phyloP scores from a whole-genome alignment of 1,140 invertebrate genomes.

The Sitophilus oryzae region DNA sequence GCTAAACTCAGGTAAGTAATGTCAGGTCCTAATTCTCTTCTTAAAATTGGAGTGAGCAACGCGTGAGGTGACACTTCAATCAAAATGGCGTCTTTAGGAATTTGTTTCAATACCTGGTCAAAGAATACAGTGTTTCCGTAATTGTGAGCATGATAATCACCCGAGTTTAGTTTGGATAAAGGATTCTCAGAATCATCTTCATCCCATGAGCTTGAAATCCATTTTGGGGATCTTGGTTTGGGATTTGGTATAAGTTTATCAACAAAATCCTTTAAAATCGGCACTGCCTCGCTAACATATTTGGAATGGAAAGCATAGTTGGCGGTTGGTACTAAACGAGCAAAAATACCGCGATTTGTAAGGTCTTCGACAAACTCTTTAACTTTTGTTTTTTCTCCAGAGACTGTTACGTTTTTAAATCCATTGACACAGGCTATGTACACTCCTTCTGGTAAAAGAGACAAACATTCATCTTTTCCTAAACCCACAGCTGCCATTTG shows the following conservation, averaged over 20 bases:
- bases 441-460: slow-evolving; percentile 58
- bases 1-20: slow-evolving; percentile 69
- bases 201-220: slow-evolving; percentile 81
- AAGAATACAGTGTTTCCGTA: slow-evolving; percentile 76
- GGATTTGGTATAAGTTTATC: slow-evolving; percentile 62
- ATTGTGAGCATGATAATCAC: slow-evolving; percentile 91
- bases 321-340: slow-evolving; percentile 69
- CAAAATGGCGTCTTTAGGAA: slow-evolving; percentile 72
- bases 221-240: slow-evolving; percentile 64
- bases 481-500: slow-evolving; percentile 76
- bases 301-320: slow-evolving; percentile 79
- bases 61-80: slow-evolving; percentile 80
- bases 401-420: slow-evolving; percentile 74
- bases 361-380: slow-evolving; percentile 60
- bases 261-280: slow-evolving; percentile 63
- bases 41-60: slow-evolving; percentile 64
- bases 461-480: slow-evolving; percentile 44
- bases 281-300: slow-evolving; percentile 69
- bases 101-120: slow-evolving; percentile 67
- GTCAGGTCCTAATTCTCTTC: slow-evolving; percentile 55
- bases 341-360: slow-evolving; percentile 69
- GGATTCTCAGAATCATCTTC: slow-evolving; percentile 66
- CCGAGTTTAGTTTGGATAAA: slow-evolving; percentile 63
- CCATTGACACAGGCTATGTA: slow-evolving; percentile 82
- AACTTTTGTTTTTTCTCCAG: slow-evolving; percentile 68